Evolutionary conservation across 2,113 vertebrate species (phyloP), one percentile per base, ranked within the genome.

Genomic region (Planiliza haematocheilus): DNA sequence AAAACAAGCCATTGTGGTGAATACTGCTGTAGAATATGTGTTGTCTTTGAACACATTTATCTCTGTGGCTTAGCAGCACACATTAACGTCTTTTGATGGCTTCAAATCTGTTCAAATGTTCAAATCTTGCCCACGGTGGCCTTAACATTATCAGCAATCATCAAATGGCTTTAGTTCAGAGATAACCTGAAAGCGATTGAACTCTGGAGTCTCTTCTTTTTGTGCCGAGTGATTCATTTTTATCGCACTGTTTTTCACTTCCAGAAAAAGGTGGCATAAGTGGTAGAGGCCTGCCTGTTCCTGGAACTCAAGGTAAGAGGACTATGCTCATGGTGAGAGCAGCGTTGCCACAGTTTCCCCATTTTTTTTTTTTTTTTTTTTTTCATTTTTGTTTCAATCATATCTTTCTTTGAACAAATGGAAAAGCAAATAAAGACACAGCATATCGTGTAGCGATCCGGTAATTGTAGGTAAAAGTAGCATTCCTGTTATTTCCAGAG

Each of bases 201-300:
- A 30, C 3, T 30, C 24, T 30, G 24, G 24, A 30, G 24, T 30
- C 24, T 30, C 24, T 30, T 2, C 24, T 30, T 30, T 30, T 5
- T 30, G 24, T 5, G 2, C 5, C 3, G 24, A 30, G 5, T 5
- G 24, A 30, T 30, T 8, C 7, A 37, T 48, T 38, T 7, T n/a
- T 52, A 58, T 49, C 0, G 30, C 7, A 17, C 49, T 45, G 10
- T 14, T 39, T 2, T 49, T 82, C 30, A 68, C 14, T 73, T 60
- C 48, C 67, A 79, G 86, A 80, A 11, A 88, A 65, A 68, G 9
- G 0, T 13, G 4, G 4, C 1, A 43, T 0, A 74, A 0, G 4
- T 7, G 53, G 81, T 38, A 72, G 88, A 79, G 43, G 53, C 20
- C 65, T 88, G n/a, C 83, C 67, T 3, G 0, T 75, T 53, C 46